Percentiles rank a stretch among this genome's conserved stretches.
phyloP scores from a whole-genome alignment of 1,140 invertebrate genomes.

The Brachionus plicatilis region DNA sequence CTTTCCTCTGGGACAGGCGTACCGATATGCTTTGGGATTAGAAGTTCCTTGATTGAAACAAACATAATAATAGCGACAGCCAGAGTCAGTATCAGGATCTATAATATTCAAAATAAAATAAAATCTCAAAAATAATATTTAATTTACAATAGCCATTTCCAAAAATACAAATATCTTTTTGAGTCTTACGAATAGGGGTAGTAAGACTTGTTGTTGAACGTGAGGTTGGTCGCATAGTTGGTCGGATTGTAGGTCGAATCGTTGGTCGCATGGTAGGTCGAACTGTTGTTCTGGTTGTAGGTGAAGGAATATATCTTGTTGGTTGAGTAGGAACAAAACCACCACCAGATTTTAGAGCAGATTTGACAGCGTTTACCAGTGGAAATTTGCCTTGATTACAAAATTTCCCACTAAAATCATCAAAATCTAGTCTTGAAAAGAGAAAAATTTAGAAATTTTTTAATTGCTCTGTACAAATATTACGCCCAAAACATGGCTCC shows the following conservation, averaged over 20 bases:
- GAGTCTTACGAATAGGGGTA: neutral
- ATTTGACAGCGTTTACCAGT: conserved; percentile 79
- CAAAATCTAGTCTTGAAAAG: conserved; percentile 57
- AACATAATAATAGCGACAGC: neutral
- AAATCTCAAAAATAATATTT: neutral
- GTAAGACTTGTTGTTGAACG: neutral
- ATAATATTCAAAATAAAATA: neutral
- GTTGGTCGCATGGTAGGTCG: neutral
- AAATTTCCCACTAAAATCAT: conserved; percentile 56
- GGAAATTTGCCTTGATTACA: conserved; percentile 78
- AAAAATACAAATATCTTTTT: neutral
- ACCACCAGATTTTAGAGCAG: conserved; percentile 55
- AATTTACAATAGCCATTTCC: conserved; percentile 9
- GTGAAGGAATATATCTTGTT: neutral
- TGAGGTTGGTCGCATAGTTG: neutral
- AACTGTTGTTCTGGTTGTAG: neutral
- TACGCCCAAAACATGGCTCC: conserved; percentile 37
- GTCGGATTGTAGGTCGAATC: neutral
- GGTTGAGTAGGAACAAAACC: neutral
- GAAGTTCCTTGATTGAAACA: neutral
- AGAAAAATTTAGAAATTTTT: neutral
- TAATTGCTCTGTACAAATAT: neutral
- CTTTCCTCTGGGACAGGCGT: neutral
- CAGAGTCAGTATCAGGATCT: neutral
- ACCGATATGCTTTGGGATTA: neutral